Evolutionary conservation across 2,888 invertebrate species (phyloP).

Genomic region (Drosophila siamana): DNA sequence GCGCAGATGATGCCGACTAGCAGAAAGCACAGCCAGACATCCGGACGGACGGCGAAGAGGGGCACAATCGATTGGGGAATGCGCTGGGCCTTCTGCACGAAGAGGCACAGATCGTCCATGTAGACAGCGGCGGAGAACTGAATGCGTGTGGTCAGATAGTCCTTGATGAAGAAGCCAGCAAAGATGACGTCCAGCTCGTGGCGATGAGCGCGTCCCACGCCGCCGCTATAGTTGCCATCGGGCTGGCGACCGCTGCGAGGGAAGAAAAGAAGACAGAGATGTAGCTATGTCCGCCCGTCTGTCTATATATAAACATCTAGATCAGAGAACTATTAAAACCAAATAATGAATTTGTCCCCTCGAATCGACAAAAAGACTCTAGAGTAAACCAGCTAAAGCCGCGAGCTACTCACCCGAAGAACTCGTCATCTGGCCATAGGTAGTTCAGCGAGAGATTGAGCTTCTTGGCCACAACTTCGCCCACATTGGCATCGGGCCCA

Average conservation of each 20-base stretch:
- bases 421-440: conserved; percentile 75
- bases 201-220: conserved; percentile 82
- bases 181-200: conserved; percentile 83
- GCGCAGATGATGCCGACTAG: conserved; percentile 72
- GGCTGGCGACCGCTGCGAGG: conserved; percentile 65
- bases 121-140: conserved; percentile 84
- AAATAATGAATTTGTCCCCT: too few relatives aligned
- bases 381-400: too few relatives aligned
- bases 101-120: conserved; percentile 84
- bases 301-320: too few relatives aligned
- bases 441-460: conserved; percentile 79
- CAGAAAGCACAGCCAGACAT: conserved; percentile 84
- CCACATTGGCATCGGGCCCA: conserved; percentile 82
- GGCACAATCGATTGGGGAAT: conserved; percentile 85
- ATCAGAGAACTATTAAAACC: too few relatives aligned
- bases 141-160: conserved; percentile 83
- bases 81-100: conserved; percentile 84
- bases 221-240: conserved; percentile 84
- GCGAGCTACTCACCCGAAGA: conserved; percentile 79
- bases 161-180: conserved; percentile 85
- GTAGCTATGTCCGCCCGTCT: too few relatives aligned
- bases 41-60: conserved; percentile 80
- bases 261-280: not conserved
- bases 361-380: too few relatives aligned
- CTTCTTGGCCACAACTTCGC: conserved; percentile 69